Evolutionary conservation across 2,113 vertebrate genomes (phyloP).

Genomic region (Lasiurus borealis): DNA sequence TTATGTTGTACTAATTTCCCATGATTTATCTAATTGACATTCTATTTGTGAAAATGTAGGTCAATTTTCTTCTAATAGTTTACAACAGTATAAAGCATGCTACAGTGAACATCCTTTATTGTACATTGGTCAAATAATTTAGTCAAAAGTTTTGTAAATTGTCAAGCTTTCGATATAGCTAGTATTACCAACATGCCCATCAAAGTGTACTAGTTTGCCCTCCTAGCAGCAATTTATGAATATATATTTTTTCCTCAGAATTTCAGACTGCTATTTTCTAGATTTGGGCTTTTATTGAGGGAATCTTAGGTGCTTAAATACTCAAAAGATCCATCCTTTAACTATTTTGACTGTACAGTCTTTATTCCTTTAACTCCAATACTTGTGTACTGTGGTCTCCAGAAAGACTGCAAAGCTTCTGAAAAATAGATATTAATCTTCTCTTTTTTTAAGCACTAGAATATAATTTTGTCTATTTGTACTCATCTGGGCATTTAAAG

Average conservation of each 20-base stretch:
- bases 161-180: neutral
- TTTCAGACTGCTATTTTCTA: neutral
- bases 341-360: neutral
- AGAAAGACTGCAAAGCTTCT: neutral
- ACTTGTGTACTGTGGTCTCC: neutral
- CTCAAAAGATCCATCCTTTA: neutral
- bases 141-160: neutral
- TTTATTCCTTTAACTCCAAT: constrained; percentile 19
- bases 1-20: neutral
- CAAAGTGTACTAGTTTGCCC: neutral
- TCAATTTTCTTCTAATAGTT: neutral
- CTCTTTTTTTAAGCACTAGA: neutral
- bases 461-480: neutral
- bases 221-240: neutral
- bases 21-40: neutral
- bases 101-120: neutral
- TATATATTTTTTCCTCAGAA: neutral
- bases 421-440: neutral
- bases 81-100: neutral
- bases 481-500: neutral
- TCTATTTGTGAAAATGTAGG: neutral
- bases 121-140: neutral
- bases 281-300: neutral
- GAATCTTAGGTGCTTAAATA: neutral
- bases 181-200: neutral